Base-by-base conservation (phyloP, 2,113 vertebrate genomes). In the Phoenicopterus ruber region DNA sequence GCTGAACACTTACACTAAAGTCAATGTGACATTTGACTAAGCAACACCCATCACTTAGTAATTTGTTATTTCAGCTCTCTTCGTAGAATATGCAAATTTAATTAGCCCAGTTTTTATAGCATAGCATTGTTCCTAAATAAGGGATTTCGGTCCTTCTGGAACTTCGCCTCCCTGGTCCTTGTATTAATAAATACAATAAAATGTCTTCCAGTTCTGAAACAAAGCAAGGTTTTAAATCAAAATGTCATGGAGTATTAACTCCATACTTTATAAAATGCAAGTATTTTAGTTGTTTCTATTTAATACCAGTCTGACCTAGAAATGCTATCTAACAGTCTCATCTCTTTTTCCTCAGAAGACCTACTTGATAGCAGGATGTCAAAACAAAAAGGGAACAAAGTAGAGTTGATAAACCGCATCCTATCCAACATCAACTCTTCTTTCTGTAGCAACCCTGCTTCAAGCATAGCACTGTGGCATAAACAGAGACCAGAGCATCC, bases 71-170 rank as follows among this genome's bases (percentile, higher is more conserved):
- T 87, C 52, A 84, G 13, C 15, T 91, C 59, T 78, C 50, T 96
- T 92, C 78, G 77, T 77, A 96, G 65, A 91, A 89, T 74, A 89
- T 69, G 65, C 61, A 94, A 74, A 91, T 89, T 89, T 95, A 95
- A 95, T 91, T 91, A 93, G 36, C 24, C 67, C 32, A 59, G 42
- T 52, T 84, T 88, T 89, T 84, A 93, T 74, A 71, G 61, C 20
- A 76, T 47, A 91, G 31, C 28, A 55, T 82, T 93, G 44, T 72
- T 91, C 69, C 38, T 89, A 69, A 87, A 89, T 42, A 94, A 84
- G 34, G 42, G 36, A 84, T 74, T 88, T 91, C 62, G 32, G n/a
- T 94, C 42, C 57, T 93, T 78, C 50, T 71, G 59, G 55, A 93
- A 84, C 50, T 63, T 82, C 18, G 18, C 10, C 42, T 84, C 38